phyloP scores from a whole-genome alignment of 2,888 invertebrate genomes.

The Diadegma fenestrale region DNA sequence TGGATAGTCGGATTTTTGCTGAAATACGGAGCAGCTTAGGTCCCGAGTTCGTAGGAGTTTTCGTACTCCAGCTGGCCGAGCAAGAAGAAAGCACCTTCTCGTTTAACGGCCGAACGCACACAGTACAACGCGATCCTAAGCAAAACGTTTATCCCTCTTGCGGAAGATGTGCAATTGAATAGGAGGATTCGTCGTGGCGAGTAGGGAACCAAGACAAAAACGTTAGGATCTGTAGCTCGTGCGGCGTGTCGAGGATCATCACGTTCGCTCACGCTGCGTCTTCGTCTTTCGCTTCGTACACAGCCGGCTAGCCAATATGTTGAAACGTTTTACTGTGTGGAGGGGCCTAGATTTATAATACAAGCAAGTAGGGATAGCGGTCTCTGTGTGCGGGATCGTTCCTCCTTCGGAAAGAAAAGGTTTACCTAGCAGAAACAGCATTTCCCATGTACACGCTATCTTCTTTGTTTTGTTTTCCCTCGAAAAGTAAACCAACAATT shows the following conservation, averaged over 20 bases:
- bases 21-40: not conserved
- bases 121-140: not conserved
- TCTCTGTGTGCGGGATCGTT: not conserved
- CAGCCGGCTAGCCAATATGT: not conserved
- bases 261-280: constrained; percentile 11
- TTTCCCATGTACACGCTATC: not conserved
- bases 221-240: constrained; percentile 26
- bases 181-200: constrained; percentile 11
- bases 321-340: not conserved
- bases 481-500: not conserved
- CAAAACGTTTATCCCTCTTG: not conserved
- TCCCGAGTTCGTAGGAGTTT: not conserved
- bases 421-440: not conserved
- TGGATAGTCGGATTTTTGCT: not conserved
- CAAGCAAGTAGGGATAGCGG: not conserved
- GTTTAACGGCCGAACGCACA: constrained; percentile 11
- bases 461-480: not conserved
- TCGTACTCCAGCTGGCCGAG: constrained; percentile 4
- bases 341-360: constrained; percentile 15
- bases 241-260: constrained; percentile 15
- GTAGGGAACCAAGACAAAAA: constrained; percentile 23
- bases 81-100: constrained; percentile 11
- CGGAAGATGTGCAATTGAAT: constrained; percentile 11
- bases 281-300: not conserved
- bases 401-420: not conserved